Evolutionary conservation across 1,140 invertebrate genomes (phyloP).

Genomic region (Caenorhabditis brenneri): DNA sequence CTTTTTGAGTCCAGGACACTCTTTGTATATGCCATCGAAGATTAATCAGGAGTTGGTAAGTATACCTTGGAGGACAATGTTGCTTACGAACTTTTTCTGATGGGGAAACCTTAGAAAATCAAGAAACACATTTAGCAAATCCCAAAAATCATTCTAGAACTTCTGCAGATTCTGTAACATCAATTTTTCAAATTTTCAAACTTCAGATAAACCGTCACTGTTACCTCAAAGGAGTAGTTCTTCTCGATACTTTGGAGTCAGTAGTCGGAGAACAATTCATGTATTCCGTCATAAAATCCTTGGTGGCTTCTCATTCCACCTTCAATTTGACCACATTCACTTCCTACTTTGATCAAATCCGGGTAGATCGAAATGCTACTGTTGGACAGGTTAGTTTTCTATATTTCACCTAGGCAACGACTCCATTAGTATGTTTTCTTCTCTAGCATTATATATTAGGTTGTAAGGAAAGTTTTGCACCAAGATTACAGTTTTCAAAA

Average conservation of each 20-base stretch:
- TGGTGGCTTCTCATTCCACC: constrained; percentile 10
- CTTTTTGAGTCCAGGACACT: constrained; percentile 37
- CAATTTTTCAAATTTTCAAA: too few relatives aligned
- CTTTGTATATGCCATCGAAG: constrained; percentile 45
- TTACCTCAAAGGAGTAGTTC: constrained; percentile 54
- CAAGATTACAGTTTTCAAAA: too few relatives aligned
- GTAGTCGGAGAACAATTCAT: constrained; percentile 51
- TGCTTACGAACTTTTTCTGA: too few relatives aligned
- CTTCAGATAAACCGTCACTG: constrained; percentile 51
- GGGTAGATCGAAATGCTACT: constrained; percentile 15
- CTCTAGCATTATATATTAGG: too few relatives aligned
- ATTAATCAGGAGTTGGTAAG: constrained; percentile 45
- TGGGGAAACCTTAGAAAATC: too few relatives aligned
- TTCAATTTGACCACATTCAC: constrained; percentile 36
- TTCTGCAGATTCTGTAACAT: too few relatives aligned
- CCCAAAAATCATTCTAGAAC: too few relatives aligned
- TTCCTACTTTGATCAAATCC: constrained; percentile 38
- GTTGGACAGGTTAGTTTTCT: neutral
- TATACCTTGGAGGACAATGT: neutral
- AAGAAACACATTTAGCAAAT: too few relatives aligned
- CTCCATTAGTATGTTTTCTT: too few relatives aligned
- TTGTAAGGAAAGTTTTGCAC: too few relatives aligned
- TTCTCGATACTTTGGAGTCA: constrained; percentile 43
- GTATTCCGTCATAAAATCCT: constrained; percentile 41
- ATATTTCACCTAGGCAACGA: too few relatives aligned